A percentile compares a stretch with the other conserved stretches of the same genome.
Evolutionary conservation across 2,888 invertebrate species (phyloP).

Genomic region (Nowickia ferox): DNA sequence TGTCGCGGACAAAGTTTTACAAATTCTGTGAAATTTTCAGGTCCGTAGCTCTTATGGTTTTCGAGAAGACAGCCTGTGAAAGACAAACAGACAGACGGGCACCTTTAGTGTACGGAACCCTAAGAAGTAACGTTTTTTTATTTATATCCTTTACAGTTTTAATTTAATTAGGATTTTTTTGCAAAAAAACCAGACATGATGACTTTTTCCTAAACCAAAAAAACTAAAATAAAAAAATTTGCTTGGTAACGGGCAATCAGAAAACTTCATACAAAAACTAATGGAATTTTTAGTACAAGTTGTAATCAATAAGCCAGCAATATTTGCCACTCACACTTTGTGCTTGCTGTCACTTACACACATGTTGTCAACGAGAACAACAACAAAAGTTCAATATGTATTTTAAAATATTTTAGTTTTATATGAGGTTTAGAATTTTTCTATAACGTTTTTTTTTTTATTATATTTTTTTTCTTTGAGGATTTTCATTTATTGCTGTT

Average conservation of each 20-base stretch:
- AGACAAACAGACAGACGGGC: no score
- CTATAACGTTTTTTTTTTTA: background rate
- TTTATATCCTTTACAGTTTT: background rate
- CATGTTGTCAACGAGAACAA: conserved; percentile 7
- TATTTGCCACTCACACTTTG: background rate
- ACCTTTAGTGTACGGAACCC: no score
- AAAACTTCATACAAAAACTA: conserved; percentile 1
- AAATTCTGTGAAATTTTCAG: no score
- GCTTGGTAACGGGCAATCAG: conserved; percentile 2
- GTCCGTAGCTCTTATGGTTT: no score
- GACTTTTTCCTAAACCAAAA: background rate
- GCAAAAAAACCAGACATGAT: background rate
- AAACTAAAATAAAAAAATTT: background rate
- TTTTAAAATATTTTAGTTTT: conserved; percentile 4
- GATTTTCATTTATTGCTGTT: conserved; percentile 27
- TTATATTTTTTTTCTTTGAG: background rate
- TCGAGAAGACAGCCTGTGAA: no score
- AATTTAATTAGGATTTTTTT: conserved; percentile 16
- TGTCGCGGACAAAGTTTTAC: no score
- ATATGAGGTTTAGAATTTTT: background rate
- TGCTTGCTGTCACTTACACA: background rate
- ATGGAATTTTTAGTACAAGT: conserved; percentile 9
- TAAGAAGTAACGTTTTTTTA: background rate
- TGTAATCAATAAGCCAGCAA: conserved; percentile 9
- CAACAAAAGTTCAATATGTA: background rate